Conservation (phyloP, 2,113 vertebrate genomes). For the Corythaixoides concolor region DNA sequence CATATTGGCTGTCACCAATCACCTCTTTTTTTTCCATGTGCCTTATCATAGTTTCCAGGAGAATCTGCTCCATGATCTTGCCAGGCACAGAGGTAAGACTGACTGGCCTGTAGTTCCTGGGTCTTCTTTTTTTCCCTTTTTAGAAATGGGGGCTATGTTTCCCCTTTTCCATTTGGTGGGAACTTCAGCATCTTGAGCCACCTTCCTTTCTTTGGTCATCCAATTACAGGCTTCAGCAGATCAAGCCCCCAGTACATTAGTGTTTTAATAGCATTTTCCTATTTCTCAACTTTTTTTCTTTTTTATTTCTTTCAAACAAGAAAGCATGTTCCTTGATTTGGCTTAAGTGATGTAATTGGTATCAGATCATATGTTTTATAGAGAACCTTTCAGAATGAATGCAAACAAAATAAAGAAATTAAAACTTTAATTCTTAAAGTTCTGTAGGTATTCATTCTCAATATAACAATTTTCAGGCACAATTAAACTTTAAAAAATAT, state of each 20-base stretch:
- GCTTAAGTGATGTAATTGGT: background rate
- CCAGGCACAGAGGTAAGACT: too few species aligned
- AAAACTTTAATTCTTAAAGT: background rate
- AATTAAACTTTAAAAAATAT: background rate
- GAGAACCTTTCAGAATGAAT: background rate
- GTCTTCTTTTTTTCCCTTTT: too few species aligned
- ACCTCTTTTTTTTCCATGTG: too few species aligned
- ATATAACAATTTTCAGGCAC: background rate
- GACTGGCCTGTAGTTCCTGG: too few species aligned
- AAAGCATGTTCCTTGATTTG: background rate
- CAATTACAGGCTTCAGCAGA: background rate
- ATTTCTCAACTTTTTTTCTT: background rate
- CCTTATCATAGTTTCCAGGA: too few species aligned
- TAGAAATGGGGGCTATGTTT: too few species aligned
- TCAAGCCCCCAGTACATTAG: background rate
- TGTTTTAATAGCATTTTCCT: background rate
- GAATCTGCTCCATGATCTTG: too few species aligned
- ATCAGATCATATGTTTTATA: background rate
- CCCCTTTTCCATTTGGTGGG: too few species aligned
- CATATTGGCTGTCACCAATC: too few species aligned
- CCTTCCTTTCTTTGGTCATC: background rate
- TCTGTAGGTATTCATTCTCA: background rate
- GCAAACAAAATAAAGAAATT: background rate
- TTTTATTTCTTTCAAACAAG: background rate
- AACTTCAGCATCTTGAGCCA: background rate